Conservation (phyloP, 2,113 vertebrate genomes). For the Urocynchramus pylzowi region DNA sequence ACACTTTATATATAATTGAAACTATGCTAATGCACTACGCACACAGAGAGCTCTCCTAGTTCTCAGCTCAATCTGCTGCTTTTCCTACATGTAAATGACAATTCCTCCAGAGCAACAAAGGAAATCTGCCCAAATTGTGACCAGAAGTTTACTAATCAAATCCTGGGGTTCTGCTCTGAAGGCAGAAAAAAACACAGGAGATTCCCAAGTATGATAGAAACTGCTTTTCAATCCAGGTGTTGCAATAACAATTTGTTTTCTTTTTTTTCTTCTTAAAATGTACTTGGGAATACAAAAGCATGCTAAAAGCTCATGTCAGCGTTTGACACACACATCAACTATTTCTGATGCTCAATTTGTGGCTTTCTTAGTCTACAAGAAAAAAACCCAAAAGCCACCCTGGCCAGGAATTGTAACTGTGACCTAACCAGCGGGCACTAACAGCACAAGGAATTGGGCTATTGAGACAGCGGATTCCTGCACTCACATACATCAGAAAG, state of each 20-base stretch:
- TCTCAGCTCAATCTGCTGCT: not conserved
- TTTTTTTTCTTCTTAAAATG: not conserved
- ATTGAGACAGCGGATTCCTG: not conserved
- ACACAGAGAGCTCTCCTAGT: not conserved
- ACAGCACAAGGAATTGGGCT: not conserved
- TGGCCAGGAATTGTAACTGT: not conserved
- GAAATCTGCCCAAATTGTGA: not conserved
- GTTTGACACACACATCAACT: not conserved
- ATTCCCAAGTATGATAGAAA: not conserved
- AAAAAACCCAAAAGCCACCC: not conserved
- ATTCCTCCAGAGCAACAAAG: not conserved
- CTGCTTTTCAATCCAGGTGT: not conserved
- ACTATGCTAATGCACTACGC: not conserved
- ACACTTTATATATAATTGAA: not conserved
- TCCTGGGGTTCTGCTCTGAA: not conserved
- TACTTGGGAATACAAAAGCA: not conserved
- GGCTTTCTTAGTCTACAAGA: not conserved
- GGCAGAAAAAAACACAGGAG: not conserved
- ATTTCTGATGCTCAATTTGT: not conserved
- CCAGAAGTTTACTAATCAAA: not conserved
- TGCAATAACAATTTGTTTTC: not conserved
- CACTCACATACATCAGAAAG: accelerated
- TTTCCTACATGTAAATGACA: not conserved
- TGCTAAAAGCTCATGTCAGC: not conserved
- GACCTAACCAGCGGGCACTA: not conserved